Base-by-base conservation (phyloP, 2,888 invertebrate genomes). In the Polyploca ridens region DNA sequence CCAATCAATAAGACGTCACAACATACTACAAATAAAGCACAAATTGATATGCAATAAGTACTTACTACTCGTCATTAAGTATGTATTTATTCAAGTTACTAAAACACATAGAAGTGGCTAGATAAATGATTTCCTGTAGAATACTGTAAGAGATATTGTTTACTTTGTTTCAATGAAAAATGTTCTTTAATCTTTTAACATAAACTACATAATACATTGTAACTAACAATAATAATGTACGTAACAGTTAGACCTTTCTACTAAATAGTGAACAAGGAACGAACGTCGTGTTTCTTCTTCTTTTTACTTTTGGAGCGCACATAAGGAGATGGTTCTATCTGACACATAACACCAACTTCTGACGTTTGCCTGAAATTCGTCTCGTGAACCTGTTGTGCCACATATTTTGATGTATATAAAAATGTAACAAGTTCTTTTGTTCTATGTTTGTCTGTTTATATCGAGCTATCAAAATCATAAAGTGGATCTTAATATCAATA, bases 271-370 rank as follows among this genome's bases (percentile, higher is more conserved):
- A 62, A 63, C 27, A 44, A 62, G 33, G 91, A 27, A 96, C 96
- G 63, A 97, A 87, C 76, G 96, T 89, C 69, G 95, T 95, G 89
- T 97, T 98, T 92, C 70, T 79, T 85, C 77, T 90, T 91, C 87
- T 86, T 91, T 77, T 88, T 92, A 66, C 69, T 81, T 74, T 87
- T 90, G 66, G 73, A 65, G 13, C 86, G 76, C 0, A 83, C 84
- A 14, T 76, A 79, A 0, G 90, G 90, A 61, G 91, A 69, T 0
- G 90, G 91, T 65, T 93, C 92, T 74, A 93, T 68, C 68, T 92
- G 88, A 70, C 93, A 93, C 86, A 85, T 86, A 19, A 91, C 88
- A 10, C 84, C 88, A 6, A 81, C 78, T 58, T 93, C 92, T 8
- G 81, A 63, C 1, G 86, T 87, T 62, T 85, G 83, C 75, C 83